Percentiles rank a stretch among this genome's conserved stretches.
Evolutionary conservation across 1,140 invertebrate genomes (phyloP).

Genomic region (Aphidius ervi): DNA sequence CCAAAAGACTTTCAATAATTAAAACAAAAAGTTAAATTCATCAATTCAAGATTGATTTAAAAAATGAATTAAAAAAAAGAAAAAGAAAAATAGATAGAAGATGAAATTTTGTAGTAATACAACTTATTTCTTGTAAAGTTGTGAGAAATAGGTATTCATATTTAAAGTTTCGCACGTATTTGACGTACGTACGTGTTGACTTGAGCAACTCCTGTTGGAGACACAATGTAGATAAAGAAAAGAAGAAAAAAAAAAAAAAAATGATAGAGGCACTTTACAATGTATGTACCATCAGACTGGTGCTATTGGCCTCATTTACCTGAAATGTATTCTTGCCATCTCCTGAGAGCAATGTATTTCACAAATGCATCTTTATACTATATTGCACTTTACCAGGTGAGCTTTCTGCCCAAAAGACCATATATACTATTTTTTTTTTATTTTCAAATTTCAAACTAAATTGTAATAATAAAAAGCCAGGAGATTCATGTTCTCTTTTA

Average conservation of each 20-base stretch:
- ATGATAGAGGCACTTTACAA: slow-evolving; percentile 10
- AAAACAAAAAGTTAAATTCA: no score
- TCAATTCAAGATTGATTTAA: no score
- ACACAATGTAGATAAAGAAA: neutral
- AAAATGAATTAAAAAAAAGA: no score
- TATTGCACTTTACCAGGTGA: slow-evolving; percentile 8
- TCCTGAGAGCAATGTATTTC: slow-evolving; percentile 24
- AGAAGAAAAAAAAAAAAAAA: slow-evolving; percentile 8
- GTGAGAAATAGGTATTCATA: slow-evolving; percentile 11
- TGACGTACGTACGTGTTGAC: slow-evolving; percentile 11
- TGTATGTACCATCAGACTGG: neutral
- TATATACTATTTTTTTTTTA: no score
- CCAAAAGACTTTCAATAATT: no score
- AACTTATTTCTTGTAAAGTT: no score
- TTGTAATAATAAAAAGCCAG: neutral
- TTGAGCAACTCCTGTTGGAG: slow-evolving; percentile 4
- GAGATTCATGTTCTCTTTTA: neutral
- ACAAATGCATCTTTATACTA: slow-evolving; percentile 18
- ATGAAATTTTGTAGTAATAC: no score
- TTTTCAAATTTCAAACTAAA: no score
- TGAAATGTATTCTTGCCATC: slow-evolving; percentile 26
- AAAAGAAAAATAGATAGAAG: no score
- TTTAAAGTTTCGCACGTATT: slow-evolving; percentile 2
- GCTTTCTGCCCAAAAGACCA: neutral
- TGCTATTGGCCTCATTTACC: slow-evolving; percentile 23